These are phyloP conservation scores for Anguilla megastoma DNA, from an alignment of 2,797 vertebrate genomes.

Conservation along the genomic window DNA sequence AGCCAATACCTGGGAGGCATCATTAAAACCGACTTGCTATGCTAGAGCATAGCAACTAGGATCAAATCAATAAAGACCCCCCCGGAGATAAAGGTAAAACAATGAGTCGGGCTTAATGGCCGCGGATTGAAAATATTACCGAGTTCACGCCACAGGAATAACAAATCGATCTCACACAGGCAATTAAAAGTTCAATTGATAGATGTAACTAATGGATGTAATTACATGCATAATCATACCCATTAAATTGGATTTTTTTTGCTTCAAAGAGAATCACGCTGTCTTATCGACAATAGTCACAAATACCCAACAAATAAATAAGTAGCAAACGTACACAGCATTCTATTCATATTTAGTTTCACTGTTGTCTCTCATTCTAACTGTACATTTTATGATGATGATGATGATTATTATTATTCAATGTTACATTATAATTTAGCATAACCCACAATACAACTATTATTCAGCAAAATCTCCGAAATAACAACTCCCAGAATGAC, in stretches of 20 bases:
- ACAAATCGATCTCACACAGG: not conserved
- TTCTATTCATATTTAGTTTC: not conserved
- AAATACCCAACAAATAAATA: not conserved
- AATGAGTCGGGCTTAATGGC: constrained; percentile 17
- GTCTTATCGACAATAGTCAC: constrained; percentile 5
- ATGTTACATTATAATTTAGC: too few relatives aligned
- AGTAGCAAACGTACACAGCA: not conserved
- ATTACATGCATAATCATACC: constrained; percentile 29
- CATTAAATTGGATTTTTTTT: constrained; percentile 5
- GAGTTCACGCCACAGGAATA: constrained; percentile 23
- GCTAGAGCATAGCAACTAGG: not conserved
- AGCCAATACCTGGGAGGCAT: not conserved
- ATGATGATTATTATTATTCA: too few relatives aligned
- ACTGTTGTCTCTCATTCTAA: not conserved
- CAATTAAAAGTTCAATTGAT: constrained; percentile 23
- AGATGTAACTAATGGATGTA: constrained; percentile 32
- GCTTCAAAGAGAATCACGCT: constrained; percentile 13
- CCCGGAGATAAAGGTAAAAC: not conserved
- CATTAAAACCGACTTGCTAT: not conserved
- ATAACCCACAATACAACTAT: too few relatives aligned
- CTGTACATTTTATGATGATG: not conserved
- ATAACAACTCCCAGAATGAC: not conserved
- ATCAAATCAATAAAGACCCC: constrained; percentile 1
- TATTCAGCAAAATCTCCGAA: not conserved
- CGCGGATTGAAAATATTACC: not conserved